Evolutionary conservation across 2,113 vertebrate species (phyloP).

Genomic region (Marmota flaviventris): DNA sequence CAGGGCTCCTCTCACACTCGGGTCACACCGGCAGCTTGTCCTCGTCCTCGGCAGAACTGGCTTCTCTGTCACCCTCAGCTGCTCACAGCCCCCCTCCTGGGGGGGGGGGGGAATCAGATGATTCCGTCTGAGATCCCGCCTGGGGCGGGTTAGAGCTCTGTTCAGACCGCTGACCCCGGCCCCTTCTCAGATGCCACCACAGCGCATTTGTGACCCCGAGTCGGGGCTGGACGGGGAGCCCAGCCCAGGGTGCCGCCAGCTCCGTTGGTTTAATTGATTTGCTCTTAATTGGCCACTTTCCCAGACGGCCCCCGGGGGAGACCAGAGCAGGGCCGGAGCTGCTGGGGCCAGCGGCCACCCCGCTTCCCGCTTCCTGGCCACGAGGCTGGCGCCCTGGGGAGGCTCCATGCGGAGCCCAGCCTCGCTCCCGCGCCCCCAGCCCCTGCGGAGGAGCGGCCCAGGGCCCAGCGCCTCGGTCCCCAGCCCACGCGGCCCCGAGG

Average conservation of each 20-base stretch:
- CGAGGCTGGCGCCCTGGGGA: too few species aligned
- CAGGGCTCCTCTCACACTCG: background rate
- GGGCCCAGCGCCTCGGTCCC: too few species aligned
- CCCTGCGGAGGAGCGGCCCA: background rate
- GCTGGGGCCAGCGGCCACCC: background rate
- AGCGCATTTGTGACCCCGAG: background rate
- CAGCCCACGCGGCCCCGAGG: too few species aligned
- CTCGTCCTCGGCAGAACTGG: too few species aligned
- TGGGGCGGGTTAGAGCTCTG: too few species aligned
- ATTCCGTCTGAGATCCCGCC: background rate
- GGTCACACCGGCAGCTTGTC: background rate
- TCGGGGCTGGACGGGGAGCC: background rate
- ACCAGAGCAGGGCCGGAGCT: background rate
- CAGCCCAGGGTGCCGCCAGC: slow-evolving; percentile 29
- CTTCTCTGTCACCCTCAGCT: background rate
- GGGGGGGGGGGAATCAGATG: background rate
- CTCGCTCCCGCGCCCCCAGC: too few species aligned
- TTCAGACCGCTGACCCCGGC: too few species aligned
- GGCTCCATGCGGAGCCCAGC: background rate
- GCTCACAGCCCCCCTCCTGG: background rate
- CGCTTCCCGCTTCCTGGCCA: too few species aligned
- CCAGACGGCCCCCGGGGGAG: background rate
- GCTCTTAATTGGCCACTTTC: slow-evolving; percentile 59
- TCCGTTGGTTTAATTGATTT: slow-evolving; percentile 73
- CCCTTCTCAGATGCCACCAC: background rate